Percentiles rank a stretch among this genome's conserved stretches.
phyloP scores from a whole-genome alignment of 92 coral and sea anemone species.

The Palythoa heliodiscus region DNA sequence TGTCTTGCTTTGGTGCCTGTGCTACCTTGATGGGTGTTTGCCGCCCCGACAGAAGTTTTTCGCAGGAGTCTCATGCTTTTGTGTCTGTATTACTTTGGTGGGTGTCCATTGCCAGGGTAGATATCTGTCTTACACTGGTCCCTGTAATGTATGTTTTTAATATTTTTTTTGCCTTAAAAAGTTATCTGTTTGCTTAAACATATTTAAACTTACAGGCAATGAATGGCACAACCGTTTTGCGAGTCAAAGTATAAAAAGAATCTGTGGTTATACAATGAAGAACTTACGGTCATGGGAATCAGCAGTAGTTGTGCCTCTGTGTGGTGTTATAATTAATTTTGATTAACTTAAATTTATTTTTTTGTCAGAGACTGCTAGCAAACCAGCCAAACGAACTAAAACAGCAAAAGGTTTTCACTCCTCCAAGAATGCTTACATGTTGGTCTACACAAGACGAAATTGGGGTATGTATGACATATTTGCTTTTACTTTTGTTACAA shows the following conservation, averaged over 20 bases:
- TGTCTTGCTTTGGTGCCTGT: background rate
- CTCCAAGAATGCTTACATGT: slow-evolving; percentile 94
- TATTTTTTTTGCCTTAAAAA: background rate
- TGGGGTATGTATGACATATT: slow-evolving; percentile 47
- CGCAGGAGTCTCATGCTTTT: background rate
- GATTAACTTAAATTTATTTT: background rate
- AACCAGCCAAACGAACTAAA: slow-evolving; percentile 81
- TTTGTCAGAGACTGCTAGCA: slow-evolving; percentile 69
- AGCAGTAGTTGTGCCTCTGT: too few species aligned
- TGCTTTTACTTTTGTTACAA: background rate
- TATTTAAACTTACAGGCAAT: too few species aligned
- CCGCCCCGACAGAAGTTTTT: background rate
- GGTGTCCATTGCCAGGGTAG: background rate
- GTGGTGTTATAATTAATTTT: background rate
- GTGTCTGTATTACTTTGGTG: background rate
- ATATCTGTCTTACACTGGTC: too few species aligned
- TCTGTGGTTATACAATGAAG: background rate
- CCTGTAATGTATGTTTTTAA: background rate
- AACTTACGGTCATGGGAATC: too few species aligned
- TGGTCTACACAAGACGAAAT: slow-evolving; percentile 84
- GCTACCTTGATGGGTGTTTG: background rate
- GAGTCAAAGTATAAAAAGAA: background rate
- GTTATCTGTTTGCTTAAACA: too few species aligned
- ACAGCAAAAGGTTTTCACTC: slow-evolving; percentile 82
- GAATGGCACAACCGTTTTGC: too few species aligned